A percentile compares a stretch with the other conserved stretches of the same genome.
Evolutionary conservation across 1,140 invertebrate genomes (phyloP).

Genomic region (Tetranychus urticae): DNA sequence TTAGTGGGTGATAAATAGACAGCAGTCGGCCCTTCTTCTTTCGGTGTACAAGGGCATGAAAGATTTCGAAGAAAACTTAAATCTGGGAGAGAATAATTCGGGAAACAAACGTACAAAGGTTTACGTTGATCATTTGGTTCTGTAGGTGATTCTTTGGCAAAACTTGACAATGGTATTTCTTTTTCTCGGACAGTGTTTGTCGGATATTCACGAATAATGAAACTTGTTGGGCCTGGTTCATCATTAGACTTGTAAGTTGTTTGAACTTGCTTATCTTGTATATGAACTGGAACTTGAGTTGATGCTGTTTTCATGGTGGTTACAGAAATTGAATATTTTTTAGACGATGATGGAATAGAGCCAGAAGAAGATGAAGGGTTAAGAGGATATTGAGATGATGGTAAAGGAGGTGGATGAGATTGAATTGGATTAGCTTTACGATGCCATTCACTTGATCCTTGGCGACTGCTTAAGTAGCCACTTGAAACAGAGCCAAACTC

Average conservation of each 20-base stretch:
- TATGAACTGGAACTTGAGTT: slow-evolving; percentile 30
- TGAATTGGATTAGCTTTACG: neutral
- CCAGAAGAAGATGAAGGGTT: no score
- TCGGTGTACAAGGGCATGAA: slow-evolving; percentile 13
- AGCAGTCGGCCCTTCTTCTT: neutral
- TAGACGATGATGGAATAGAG: neutral
- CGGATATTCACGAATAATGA: neutral
- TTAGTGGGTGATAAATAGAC: slow-evolving; percentile 10
- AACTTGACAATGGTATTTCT: neutral
- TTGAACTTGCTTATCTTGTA: slow-evolving; percentile 44
- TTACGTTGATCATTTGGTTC: neutral
- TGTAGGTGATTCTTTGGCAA: no score
- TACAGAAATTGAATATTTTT: neutral
- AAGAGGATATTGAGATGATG: neutral
- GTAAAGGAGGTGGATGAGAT: no score
- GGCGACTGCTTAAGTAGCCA: slow-evolving; percentile 10
- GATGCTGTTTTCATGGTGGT: slow-evolving; percentile 13
- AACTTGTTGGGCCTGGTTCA: neutral
- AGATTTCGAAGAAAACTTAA: slow-evolving; percentile 41
- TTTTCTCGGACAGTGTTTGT: neutral
- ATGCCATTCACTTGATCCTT: slow-evolving; percentile 7
- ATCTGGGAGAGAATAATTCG: slow-evolving; percentile 69
- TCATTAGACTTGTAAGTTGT: slow-evolving; percentile 19
- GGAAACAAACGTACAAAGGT: slow-evolving; percentile 67
- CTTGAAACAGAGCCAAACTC: slow-evolving; percentile 11